Evolutionary conservation across 2,113 vertebrate genomes (phyloP), one percentile per base, ranked within the genome.

Genomic region (Plecotus auritus): DNA sequence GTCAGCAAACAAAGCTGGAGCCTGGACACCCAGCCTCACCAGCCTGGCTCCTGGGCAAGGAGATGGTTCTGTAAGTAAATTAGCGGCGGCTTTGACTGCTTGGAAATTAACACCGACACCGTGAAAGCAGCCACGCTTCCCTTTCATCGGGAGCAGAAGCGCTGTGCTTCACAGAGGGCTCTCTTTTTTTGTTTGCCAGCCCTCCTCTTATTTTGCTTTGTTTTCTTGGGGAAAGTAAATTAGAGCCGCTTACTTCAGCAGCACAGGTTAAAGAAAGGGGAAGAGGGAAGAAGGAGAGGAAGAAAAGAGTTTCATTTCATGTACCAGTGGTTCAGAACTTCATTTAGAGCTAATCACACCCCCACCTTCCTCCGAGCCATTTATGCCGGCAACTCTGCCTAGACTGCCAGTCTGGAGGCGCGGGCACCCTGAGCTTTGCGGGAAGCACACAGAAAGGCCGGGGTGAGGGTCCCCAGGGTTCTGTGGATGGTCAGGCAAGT

Each of bases 1-100:
- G 98, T 99, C 98, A 99, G 98, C 98, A 98, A 98, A 98, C 98
- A 98, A 98, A 99, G 98, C 98, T 98, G 95, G 98, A 98, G 98
- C 98, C 98, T 98, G 96, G 97, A 98, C 98, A 96, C 97, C 97
- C 98, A 95, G 98, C 98, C 97, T 97, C 96, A 93, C 98, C 97
- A 98, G 98, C 97, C 98, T 93, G 0, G 92, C 96, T 96, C 78
- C 93, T 97, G 97, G 98, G 98, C 98, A 70, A 97, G 97, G 97
- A 98, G 97, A 98, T 87, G 93, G 97, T 96, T 99, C 98, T 98
- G 98, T 98, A 98, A 98, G 98, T 98, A 98, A 98, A 98, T 98
- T 98, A 99, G 97, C 90, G 88, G 97, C 93, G 97, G 98, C 97
- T 98, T 97, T 98, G 98, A 98, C 97, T 98, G 98, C 97, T 98